Base-by-base conservation (phyloP, 2,888 invertebrate genomes). In the Melanargia galathea region DNA sequence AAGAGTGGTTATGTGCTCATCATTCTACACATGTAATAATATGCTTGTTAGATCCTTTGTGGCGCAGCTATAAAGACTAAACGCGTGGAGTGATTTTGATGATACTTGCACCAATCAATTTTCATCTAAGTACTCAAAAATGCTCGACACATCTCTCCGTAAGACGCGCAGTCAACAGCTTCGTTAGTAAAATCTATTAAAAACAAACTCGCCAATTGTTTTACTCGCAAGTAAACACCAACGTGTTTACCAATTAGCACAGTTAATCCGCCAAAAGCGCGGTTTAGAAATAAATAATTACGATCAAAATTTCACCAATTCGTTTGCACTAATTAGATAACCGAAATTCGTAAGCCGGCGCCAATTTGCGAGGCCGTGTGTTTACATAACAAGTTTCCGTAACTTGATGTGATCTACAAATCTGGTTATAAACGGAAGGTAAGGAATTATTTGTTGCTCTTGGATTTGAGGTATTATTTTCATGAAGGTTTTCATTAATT, bases 311-410 rank as follows among this genome's bases (percentile, higher is more conserved):
- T 60, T 33, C 55, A 38, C 55, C 60, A 60, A 57, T 57, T 43
- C n/a, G 60, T 60, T 61, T 54, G 45, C n/a, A 54, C 55, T 55
- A 63, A 61, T 64, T 61, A 63, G 63, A 61, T 55, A 61, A 63
- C 58, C 48, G 58, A 48, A 35, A 58, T 58, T 48, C 58, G 46
- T 58, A 48, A 58, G 13, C 48, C 58, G n/a, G 22, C 35, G 57
- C 33, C 22, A 30, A 61, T 64, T 60, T 55, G 66, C 58, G 61
- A 52, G 8, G 26, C 46, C 22, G 56, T 60, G 38, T 48, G 60
- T 60, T 59, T 66, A 33, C 52, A 54, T 60, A 63, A 63, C 54
- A 54, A 57, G 45, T 46, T 63, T n/a, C n/a, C 18, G 38, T 59
- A 48, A 55, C 54, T 48, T 63, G 63, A 62, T 48, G 38, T 62